A percentile compares a stretch with the other conserved stretches of the same genome.
These are phyloP conservation scores for Pionites leucogaster DNA, from an alignment of 2,113 vertebrate genomes.

Conservation along the genomic window DNA sequence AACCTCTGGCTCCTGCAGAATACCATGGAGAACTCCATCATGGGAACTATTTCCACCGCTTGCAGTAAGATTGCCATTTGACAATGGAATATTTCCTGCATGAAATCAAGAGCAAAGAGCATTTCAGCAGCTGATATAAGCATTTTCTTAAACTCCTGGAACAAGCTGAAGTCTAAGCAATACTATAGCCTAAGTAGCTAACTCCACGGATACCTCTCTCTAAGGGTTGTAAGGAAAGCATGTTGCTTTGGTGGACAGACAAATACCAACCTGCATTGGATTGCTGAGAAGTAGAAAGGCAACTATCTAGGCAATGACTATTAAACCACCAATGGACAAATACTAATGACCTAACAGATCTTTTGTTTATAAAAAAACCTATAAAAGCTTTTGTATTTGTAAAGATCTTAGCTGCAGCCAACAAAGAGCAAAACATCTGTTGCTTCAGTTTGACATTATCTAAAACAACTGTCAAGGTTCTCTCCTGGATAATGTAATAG, in stretches of 20 bases:
- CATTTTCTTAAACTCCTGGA: not conserved
- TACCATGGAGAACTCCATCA: not conserved
- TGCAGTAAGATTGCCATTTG: not conserved
- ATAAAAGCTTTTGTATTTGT: not conserved
- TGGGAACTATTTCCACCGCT: not conserved
- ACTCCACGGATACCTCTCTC: not conserved
- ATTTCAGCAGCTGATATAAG: not conserved
- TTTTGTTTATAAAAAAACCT: not conserved
- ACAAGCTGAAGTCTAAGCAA: not conserved
- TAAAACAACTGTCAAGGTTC: not conserved
- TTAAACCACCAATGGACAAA: not conserved
- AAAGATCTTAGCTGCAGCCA: not conserved
- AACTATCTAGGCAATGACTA: not conserved
- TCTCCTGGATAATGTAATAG: not conserved
- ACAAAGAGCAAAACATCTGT: not conserved
- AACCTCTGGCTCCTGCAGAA: not conserved
- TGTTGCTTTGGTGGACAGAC: not conserved
- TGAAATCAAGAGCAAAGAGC: not conserved
- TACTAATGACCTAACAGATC: not conserved
- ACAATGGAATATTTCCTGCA: not conserved
- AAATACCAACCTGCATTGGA: not conserved
- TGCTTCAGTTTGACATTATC: not conserved
- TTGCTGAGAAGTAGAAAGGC: not conserved
- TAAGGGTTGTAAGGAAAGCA: not conserved
- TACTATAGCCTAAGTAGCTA: not conserved